Percentiles rank a stretch among this genome's conserved stretches.
Conservation (phyloP, 35 echinoderm and acorn worm species). For the Hemicentrotus pulcherrimus region DNA sequence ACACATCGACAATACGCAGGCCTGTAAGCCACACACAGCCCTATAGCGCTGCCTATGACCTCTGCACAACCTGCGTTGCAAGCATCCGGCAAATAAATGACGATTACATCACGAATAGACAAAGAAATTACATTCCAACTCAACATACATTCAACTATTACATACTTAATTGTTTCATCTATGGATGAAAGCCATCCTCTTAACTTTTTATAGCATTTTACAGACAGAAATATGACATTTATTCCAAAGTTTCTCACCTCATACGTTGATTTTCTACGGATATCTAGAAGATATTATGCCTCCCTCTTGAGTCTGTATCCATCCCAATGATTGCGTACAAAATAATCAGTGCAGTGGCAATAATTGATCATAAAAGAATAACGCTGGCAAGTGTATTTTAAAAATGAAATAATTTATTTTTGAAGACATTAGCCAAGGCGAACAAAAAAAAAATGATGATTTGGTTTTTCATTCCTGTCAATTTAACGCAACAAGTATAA, state of each 20-base stretch:
- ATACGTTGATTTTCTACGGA: background rate
- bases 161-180: background rate
- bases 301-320: background rate
- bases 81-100: slow-evolving; percentile 2
- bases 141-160: background rate
- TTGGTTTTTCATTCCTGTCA: no score
- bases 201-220: background rate
- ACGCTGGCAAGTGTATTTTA: no score
- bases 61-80: background rate
- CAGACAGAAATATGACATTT: background rate
- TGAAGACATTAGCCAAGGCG: no score
- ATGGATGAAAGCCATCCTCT: background rate
- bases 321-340: background rate
- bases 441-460: no score
- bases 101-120: background rate
- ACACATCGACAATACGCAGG: background rate
- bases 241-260: background rate
- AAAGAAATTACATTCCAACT: background rate
- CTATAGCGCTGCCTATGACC: background rate
- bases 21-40: background rate
- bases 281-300: background rate
- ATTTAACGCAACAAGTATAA: no score
- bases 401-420: no score
- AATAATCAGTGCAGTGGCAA: no score
- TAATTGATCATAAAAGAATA: no score